Percentiles rank a stretch among this genome's conserved stretches.
These are phyloP conservation scores for Chanos chanos DNA, from an alignment of 2,797 vertebrate species.

Conservation along the genomic window DNA sequence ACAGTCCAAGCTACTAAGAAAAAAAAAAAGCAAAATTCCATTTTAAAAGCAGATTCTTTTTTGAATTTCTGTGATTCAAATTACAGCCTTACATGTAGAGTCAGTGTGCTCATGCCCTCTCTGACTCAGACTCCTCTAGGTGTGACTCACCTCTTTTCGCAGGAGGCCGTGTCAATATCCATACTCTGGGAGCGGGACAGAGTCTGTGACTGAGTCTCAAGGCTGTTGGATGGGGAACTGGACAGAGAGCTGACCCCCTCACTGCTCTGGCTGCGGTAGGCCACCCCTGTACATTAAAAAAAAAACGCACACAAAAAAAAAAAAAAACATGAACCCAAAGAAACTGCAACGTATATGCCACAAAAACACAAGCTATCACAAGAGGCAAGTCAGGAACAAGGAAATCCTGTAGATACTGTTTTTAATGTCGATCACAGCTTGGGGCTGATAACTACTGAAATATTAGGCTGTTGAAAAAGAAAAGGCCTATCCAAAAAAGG, in stretches of 20 bases:
- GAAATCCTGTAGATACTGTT: too few relatives aligned
- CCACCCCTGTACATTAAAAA: constrained; percentile 89
- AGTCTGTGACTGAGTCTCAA: constrained; percentile 97
- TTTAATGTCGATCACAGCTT: too few relatives aligned
- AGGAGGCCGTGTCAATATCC: constrained; percentile 97
- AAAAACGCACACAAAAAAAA: constrained; percentile 4
- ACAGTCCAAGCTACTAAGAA: too few relatives aligned
- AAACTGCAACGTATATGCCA: constrained; percentile 10
- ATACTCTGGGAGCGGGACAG: constrained; percentile 99
- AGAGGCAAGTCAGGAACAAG: too few relatives aligned
- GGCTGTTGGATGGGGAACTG: constrained; percentile 98
- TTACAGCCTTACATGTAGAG: too few relatives aligned
- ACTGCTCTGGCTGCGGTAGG: constrained; percentile 97
- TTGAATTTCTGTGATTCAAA: too few relatives aligned
- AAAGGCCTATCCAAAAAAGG: too few relatives aligned
- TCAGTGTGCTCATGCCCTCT: background rate
- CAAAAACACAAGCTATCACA: too few relatives aligned
- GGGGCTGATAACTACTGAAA: too few relatives aligned
- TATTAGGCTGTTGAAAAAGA: too few relatives aligned
- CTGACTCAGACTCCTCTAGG: background rate
- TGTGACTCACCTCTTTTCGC: constrained; percentile 91
- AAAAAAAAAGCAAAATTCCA: too few relatives aligned
- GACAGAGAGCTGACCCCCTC: constrained; percentile 99
- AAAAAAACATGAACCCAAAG: constrained; percentile 5
- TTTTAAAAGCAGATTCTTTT: too few relatives aligned